These are phyloP conservation scores for Parazoanthus darwini DNA, from an alignment of 92 coral and sea anemone genomes.

Conservation along the genomic window DNA sequence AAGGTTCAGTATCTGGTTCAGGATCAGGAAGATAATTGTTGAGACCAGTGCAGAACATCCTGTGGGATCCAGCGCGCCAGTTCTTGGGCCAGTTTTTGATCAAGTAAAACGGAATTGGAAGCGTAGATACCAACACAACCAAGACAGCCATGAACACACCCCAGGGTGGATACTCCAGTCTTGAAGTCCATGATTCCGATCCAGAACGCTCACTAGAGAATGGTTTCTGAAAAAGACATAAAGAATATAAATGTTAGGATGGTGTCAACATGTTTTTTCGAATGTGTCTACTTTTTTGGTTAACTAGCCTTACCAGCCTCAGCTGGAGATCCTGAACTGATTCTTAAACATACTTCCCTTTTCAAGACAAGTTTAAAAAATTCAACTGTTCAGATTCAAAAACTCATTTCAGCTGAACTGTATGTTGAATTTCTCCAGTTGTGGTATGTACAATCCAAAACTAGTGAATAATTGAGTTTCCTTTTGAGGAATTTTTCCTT, in stretches of 20 bases:
- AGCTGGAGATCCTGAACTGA: background rate
- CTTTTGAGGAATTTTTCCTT: no score
- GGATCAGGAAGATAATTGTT: conserved; percentile 96
- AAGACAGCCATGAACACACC: conserved; percentile 72
- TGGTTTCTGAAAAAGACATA: conserved; percentile 62
- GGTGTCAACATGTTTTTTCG: no score
- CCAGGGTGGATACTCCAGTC: conserved; percentile 83
- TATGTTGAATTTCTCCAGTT: background rate
- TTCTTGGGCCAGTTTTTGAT: conserved; percentile 98
- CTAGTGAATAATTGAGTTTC: background rate
- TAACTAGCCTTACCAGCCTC: background rate
- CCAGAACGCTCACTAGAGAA: conserved; percentile 73
- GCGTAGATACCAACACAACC: conserved; percentile 81
- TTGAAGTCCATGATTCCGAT: conserved; percentile 58
- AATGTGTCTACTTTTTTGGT: background rate
- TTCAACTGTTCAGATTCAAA: background rate
- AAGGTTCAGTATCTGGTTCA: conserved; percentile 36
- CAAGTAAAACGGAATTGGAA: conserved; percentile 81
- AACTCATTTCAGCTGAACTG: background rate
- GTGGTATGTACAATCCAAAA: background rate
- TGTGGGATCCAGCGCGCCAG: conserved; percentile 91
- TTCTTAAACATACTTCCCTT: background rate
- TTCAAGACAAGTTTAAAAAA: background rate
- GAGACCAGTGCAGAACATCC: conserved; percentile 79
- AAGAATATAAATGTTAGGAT: background rate